Percentiles rank a stretch among this genome's conserved stretches.
Evolutionary conservation across 2,888 invertebrate species (phyloP).

Genomic region (Tachystola acroxantha): DNA sequence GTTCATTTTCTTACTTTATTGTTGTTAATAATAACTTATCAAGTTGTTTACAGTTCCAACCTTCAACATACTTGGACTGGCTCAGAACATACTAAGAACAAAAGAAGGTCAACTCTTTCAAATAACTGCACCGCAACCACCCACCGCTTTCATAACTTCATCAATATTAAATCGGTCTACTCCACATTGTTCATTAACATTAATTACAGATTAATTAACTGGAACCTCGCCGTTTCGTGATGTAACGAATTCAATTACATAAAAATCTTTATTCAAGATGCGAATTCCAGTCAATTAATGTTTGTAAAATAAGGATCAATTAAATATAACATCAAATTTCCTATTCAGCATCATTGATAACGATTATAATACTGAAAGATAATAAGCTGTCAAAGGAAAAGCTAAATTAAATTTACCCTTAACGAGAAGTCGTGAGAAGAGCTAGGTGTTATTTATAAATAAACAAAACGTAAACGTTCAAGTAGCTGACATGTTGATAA

Average conservation of each 20-base stretch:
- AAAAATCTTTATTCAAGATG: not conserved
- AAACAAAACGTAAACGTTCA: constrained; percentile 46
- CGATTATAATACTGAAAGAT: not conserved
- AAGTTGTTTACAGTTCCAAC: constrained; percentile 39
- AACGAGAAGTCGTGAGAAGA: constrained; percentile 39
- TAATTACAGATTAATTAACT: not conserved
- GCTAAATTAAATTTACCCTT: constrained; percentile 9
- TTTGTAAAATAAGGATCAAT: not conserved
- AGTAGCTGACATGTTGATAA: constrained; percentile 50
- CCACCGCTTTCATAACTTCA: not conserved
- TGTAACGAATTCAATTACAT: not conserved
- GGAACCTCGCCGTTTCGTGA: not conserved
- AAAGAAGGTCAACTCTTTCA: constrained; percentile 7
- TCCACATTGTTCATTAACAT: not conserved
- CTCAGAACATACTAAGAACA: constrained; percentile 6
- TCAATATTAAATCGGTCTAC: not conserved
- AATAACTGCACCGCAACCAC: not conserved
- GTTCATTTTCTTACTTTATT: constrained; percentile 49
- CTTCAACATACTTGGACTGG: constrained; percentile 15
- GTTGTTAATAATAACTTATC: constrained; percentile 33
- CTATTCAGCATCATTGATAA: not conserved
- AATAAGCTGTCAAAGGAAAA: not conserved
- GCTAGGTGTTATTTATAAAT: constrained; percentile 40
- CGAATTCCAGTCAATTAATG: not conserved
- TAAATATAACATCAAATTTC: not conserved